Evolutionary conservation across 2,797 vertebrate genomes (phyloP).

Genomic region (Tenualosa ilisha): DNA sequence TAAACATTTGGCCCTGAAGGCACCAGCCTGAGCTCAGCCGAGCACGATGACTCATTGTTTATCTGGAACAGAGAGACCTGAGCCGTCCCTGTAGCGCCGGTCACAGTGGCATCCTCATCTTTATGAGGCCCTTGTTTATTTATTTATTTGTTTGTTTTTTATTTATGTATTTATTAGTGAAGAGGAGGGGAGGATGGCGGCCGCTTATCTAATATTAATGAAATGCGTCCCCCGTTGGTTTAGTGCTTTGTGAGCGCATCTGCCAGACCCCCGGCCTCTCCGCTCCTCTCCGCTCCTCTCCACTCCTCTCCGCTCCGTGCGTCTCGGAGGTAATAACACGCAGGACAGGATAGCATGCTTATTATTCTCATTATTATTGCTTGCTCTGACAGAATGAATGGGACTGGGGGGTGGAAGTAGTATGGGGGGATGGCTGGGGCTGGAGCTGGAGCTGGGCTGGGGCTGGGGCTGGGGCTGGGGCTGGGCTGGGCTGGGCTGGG

Average conservation of each 20-base stretch:
- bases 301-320: constrained; percentile 63
- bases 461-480: too few species aligned
- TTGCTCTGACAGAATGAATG: constrained; percentile 73
- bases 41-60: constrained; percentile 85
- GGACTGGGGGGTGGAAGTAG: constrained; percentile 67
- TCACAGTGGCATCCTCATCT: constrained; percentile 59
- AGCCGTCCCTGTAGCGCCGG: not conserved
- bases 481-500: too few species aligned
- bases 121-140: constrained; percentile 18
- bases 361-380: constrained; percentile 83
- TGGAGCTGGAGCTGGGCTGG: too few species aligned
- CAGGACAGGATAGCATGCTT: constrained; percentile 81
- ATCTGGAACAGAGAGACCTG: constrained; percentile 57
- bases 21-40: constrained; percentile 62
- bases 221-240: constrained; percentile 82
- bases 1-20: constrained; percentile 81
- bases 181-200: constrained; percentile 76
- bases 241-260: constrained; percentile 78
- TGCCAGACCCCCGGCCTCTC: constrained; percentile 71
- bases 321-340: constrained; percentile 79
- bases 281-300: constrained; percentile 53
- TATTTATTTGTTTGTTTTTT: constrained; percentile 80
- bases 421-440: constrained; percentile 61
- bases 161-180: constrained; percentile 87
- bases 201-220: constrained; percentile 87